Evolutionary conservation across 2,888 invertebrate species (phyloP).

Genomic region (Crepidodera aurea): DNA sequence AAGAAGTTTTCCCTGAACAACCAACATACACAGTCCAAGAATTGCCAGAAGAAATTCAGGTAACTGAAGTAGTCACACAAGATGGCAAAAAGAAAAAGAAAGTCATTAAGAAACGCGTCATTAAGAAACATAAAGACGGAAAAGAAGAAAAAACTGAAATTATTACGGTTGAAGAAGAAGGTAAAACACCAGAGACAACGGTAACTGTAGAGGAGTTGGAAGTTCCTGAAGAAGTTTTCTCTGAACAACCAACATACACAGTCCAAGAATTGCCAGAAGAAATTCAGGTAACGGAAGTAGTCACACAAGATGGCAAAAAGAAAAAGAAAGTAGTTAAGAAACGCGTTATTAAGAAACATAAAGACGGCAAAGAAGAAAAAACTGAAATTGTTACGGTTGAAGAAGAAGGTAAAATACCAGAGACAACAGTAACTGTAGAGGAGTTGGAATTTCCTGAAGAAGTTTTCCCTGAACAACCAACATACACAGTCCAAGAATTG

Average conservation of each 20-base stretch:
- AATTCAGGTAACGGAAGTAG: slow-evolving; percentile 51
- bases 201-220: slow-evolving; percentile 50
- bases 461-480: slow-evolving; percentile 38
- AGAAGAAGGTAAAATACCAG: slow-evolving; percentile 50
- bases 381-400: slow-evolving; percentile 52
- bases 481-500: slow-evolving; percentile 46
- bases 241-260: slow-evolving; percentile 39
- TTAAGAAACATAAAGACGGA: slow-evolving; percentile 52
- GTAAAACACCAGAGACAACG: slow-evolving; percentile 46
- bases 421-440: slow-evolving; percentile 48
- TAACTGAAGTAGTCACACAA: slow-evolving; percentile 46
- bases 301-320: slow-evolving; percentile 44
- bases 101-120: slow-evolving; percentile 32
- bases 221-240: slow-evolving; percentile 55
- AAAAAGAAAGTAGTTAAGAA: slow-evolving; percentile 55
- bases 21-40: slow-evolving; percentile 44
- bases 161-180: slow-evolving; percentile 44
- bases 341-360: slow-evolving; percentile 58
- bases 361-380: slow-evolving; percentile 56
- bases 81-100: slow-evolving; percentile 46
- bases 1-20: slow-evolving; percentile 44
- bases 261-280: slow-evolving; percentile 54
- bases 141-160: slow-evolving; percentile 56
- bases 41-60: slow-evolving; percentile 43
- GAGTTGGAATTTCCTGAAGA: slow-evolving; percentile 41